phyloP scores from a whole-genome alignment of 2,797 vertebrate species.

The Sphaeramia orbicularis region DNA sequence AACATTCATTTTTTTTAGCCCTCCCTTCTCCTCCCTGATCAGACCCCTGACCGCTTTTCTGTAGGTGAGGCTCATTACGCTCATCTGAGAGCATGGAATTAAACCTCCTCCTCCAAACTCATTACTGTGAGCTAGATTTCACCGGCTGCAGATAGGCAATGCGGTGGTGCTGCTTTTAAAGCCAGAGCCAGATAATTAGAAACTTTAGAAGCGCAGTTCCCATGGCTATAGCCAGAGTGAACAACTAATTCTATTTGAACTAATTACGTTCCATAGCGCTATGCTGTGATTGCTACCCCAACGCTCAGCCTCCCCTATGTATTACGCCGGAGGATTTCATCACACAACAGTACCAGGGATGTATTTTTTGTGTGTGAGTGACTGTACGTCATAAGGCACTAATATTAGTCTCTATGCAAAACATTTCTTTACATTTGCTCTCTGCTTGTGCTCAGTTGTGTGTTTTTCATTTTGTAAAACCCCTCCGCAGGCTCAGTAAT shows the following conservation, averaged over 20 bases:
- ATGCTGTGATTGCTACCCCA: constrained; percentile 72
- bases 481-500: constrained; percentile 27
- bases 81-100: constrained; percentile 77
- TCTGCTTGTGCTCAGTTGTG: constrained; percentile 40
- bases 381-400: constrained; percentile 41
- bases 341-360: constrained; percentile 67
- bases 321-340: constrained; percentile 77
- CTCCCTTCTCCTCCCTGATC: constrained; percentile 59
- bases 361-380: constrained; percentile 62
- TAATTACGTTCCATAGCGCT: constrained; percentile 83
- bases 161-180: constrained; percentile 83
- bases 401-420: constrained; percentile 42
- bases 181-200: constrained; percentile 85
- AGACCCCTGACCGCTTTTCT: constrained; percentile 77
- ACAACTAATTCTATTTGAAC: constrained; percentile 85
- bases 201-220: constrained; percentile 86
- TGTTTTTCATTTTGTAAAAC: constrained; percentile 37
- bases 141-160: constrained; percentile 79
- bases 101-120: constrained; percentile 82
- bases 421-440: constrained; percentile 33
- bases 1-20: constrained; percentile 46
- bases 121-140: constrained; percentile 84
- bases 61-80: constrained; percentile 79
- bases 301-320: constrained; percentile 68
- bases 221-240: constrained; percentile 83